A percentile compares a stretch with the other conserved stretches of the same genome.
phyloP scores from a whole-genome alignment of 2,888 invertebrate genomes.

The Melieria picta region DNA sequence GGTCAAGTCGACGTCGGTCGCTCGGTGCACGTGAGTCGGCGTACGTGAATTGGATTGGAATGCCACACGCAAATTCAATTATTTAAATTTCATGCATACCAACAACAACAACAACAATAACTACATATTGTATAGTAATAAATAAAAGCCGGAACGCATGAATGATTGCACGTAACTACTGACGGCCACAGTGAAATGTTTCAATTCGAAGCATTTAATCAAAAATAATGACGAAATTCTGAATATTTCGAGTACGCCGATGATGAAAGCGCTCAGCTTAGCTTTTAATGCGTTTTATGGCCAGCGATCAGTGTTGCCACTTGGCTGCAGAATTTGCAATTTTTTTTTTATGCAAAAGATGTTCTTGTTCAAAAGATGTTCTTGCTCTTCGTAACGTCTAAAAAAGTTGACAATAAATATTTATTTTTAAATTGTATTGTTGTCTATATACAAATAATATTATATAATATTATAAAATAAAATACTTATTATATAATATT shows the following conservation, averaged over 20 bases:
- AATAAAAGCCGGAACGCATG: background rate
- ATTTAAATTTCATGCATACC: conserved; percentile 50
- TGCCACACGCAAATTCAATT: conserved; percentile 62
- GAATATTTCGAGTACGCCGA: too few relatives aligned
- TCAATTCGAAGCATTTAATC: conserved; percentile 45
- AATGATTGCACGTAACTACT: background rate
- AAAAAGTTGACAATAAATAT: too few relatives aligned
- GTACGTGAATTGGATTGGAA: conserved; percentile 15
- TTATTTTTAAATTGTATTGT: too few relatives aligned
- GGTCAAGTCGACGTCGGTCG: too few relatives aligned
- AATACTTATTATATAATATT: too few relatives aligned
- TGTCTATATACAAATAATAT: too few relatives aligned
- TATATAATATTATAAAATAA: too few relatives aligned
- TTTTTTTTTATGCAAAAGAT: too few relatives aligned
- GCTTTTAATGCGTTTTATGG: background rate
- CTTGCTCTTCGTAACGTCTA: too few relatives aligned
- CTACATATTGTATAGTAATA: background rate
- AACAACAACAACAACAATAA: conserved; percentile 15
- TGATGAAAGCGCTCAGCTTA: too few relatives aligned
- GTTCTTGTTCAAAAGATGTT: too few relatives aligned
- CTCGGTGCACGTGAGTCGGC: conserved; percentile 1
- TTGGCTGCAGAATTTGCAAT: background rate
- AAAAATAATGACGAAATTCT: conserved; percentile 39
- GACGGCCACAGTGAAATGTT: conserved; percentile 35
- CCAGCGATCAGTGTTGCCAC: background rate